Conservation (phyloP, 2,113 vertebrate species). For the Chrysochloris asiatica region DNA sequence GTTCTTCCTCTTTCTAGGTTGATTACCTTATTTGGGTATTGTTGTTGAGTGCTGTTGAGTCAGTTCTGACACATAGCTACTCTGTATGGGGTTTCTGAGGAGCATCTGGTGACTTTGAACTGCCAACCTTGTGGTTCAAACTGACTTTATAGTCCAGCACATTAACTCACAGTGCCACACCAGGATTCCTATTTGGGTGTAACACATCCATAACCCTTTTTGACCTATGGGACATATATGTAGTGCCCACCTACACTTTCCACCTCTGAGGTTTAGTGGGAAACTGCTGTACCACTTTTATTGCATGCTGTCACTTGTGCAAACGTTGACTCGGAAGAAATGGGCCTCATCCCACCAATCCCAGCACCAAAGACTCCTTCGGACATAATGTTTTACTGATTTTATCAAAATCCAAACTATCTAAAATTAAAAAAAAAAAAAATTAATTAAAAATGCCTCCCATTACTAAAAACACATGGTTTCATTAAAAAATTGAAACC, state of each 20-base stretch:
- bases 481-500: background rate
- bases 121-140: too few relatives aligned
- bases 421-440: background rate
- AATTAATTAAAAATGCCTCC: background rate
- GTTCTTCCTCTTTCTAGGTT: slow-evolving; percentile 43
- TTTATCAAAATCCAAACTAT: background rate
- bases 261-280: background rate
- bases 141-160: too few relatives aligned
- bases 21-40: slow-evolving; percentile 26
- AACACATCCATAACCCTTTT: slow-evolving; percentile 6
- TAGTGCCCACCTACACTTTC: background rate
- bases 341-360: background rate
- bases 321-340: background rate
- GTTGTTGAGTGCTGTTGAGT: too few relatives aligned
- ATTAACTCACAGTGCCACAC: too few relatives aligned
- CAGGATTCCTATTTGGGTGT: too few relatives aligned
- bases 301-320: background rate
- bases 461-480: background rate
- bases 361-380: background rate
- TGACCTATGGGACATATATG: too few relatives aligned
- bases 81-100: too few relatives aligned
- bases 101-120: too few relatives aligned
- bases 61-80: too few relatives aligned
- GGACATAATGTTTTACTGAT: background rate
- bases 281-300: background rate